A percentile compares a stretch with the other conserved stretches of the same genome.
Evolutionary conservation across 2,113 vertebrate genomes (phyloP).

Genomic region (Danionella cerebrum): DNA sequence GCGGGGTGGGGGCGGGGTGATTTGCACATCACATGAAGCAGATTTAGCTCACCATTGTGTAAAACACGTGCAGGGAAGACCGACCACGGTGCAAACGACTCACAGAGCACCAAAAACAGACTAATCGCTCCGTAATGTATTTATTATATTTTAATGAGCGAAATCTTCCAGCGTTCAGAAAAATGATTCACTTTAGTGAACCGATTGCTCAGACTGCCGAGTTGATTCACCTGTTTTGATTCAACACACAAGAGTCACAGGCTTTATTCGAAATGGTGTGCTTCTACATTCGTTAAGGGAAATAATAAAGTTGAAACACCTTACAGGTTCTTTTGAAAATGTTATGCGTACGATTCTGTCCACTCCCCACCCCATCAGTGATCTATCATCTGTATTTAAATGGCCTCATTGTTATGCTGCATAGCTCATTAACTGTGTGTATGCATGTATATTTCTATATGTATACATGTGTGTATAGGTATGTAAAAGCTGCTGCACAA

Average conservation of each 20-base stretch:
- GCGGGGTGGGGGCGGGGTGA: neutral
- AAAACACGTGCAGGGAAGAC: neutral
- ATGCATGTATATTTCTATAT: too few species aligned
- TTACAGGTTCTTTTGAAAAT: too few species aligned
- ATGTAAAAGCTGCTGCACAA: too few species aligned
- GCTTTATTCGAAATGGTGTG: neutral
- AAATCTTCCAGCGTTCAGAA: neutral
- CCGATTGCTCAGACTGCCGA: neutral
- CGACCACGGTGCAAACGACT: neutral
- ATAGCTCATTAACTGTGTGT: too few species aligned
- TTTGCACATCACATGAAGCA: slow-evolving; percentile 15
- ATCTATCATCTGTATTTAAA: too few species aligned
- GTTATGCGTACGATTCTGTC: too few species aligned
- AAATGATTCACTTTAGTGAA: neutral
- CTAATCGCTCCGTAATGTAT: neutral
- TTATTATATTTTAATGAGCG: neutral
- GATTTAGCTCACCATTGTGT: neutral
- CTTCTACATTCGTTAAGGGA: too few species aligned
- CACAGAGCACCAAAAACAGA: neutral
- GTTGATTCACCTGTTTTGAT: neutral
- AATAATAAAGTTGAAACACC: too few species aligned
- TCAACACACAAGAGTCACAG: neutral
- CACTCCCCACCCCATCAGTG: too few species aligned
- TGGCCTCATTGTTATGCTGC: too few species aligned
- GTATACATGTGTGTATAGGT: too few species aligned